Base-by-base conservation (phyloP, 2,113 vertebrate genomes). In the Eptatretus burgeri region DNA sequence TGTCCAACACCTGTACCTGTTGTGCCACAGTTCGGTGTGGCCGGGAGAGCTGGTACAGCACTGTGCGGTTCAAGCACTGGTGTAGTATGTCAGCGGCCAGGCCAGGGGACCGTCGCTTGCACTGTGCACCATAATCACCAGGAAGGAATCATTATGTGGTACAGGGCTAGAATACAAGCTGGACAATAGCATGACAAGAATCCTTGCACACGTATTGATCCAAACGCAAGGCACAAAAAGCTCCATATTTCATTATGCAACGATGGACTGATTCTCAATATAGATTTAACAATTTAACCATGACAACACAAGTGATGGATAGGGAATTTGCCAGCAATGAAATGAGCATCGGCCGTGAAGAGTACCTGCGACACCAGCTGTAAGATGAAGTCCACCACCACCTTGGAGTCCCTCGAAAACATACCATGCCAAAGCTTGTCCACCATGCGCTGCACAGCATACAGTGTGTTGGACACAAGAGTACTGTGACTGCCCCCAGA, bases 401-500 rank as follows among this genome's bases (percentile, higher is more conserved):
- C 77, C 69, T 95, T 98, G 72, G 91, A 93, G 71, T 98, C 89
- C 75, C 89, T 95, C 77, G 87, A 94, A 78, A 95, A 94, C 86
- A 98, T 93, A 68, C 91, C 85, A 78, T 98, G 91, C 91, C 91
- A 98, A 70, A 98, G 82, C 71, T 98, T 98, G 76, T 98, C 91
- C 74, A 98, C 91, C 69, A 96, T 83, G 51, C 91, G 79, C 69
- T 98, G 91, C 12, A 81, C 86, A 73, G 95, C 94, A 75, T 94
- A 98, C 76, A 98, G 94, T 62, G 94, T 87, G 3, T 98, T 98
- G 79, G 86, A 85, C 71, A 96, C 91, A 78, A 98, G 76, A 49
- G 86, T 78, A 72, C 93, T 84, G 70, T 93, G 94, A 68, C 81
- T 98, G 69, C 91, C 91, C 51, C 87, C 85, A 27, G 77, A 84